These are phyloP conservation scores for Mellilla xanthometata DNA, from an alignment of 2,888 invertebrate genomes.

Conservation along the genomic window DNA sequence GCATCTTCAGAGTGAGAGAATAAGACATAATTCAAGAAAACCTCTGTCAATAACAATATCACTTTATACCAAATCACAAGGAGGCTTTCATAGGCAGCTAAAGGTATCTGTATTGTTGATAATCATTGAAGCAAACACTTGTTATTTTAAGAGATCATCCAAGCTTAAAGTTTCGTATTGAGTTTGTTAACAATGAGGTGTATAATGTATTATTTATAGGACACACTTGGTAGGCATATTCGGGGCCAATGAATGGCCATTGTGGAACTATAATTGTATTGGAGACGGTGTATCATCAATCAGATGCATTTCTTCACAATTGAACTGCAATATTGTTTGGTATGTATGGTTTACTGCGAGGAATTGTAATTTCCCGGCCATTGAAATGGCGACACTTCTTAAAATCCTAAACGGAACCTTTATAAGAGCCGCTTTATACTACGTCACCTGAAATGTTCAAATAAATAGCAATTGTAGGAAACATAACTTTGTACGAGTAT, in stretches of 20 bases:
- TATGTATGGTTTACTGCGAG: constrained; percentile 37
- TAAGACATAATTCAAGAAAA: constrained; percentile 7
- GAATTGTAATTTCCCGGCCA: constrained; percentile 27
- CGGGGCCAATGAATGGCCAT: constrained; percentile 57
- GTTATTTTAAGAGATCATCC: constrained; percentile 84
- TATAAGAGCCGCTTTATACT: too few species aligned
- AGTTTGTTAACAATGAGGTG: constrained; percentile 69
- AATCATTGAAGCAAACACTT: constrained; percentile 84
- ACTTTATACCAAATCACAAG: constrained; percentile 42
- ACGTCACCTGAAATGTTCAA: not conserved
- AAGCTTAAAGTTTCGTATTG: constrained; percentile 75
- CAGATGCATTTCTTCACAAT: constrained; percentile 62
- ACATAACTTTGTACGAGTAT: constrained; percentile 3
- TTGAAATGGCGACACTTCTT: constrained; percentile 11
- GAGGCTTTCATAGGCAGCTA: constrained; percentile 78
- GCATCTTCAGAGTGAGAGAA: too few species aligned
- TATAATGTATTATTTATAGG: constrained; percentile 82
- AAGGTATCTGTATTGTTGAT: constrained; percentile 79
- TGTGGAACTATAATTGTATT: constrained; percentile 54
- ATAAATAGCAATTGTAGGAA: not conserved
- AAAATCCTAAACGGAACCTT: not conserved
- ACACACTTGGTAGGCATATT: constrained; percentile 76
- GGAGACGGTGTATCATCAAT: constrained; percentile 62
- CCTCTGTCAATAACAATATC: constrained; percentile 18
- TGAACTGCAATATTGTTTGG: constrained; percentile 52